These are phyloP conservation scores for Ataeniobius toweri DNA, from an alignment of 2,797 vertebrate species.

Conservation along the genomic window DNA sequence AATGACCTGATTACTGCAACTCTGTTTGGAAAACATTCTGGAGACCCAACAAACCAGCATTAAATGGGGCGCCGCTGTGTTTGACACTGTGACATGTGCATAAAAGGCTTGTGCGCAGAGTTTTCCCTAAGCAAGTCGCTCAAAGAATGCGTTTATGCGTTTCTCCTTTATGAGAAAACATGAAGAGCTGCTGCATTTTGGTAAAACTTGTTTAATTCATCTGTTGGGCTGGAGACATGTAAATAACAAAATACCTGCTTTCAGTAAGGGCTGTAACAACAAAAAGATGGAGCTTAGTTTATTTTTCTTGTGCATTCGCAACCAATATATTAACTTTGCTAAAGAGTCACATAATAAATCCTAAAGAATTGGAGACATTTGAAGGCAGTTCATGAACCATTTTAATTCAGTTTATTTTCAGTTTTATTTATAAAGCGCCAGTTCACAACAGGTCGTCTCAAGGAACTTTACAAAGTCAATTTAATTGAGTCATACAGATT, in stretches of 20 bases:
- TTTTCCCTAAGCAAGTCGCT: slow-evolving; percentile 23
- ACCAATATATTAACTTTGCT: neutral
- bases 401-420: neutral
- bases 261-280: neutral
- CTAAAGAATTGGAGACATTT: neutral
- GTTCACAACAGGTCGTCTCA: too few species aligned
- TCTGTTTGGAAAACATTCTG: slow-evolving; percentile 73
- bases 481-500: too few species aligned
- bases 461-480: too few species aligned
- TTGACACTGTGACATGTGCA: slow-evolving; percentile 61
- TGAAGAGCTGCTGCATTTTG: slow-evolving; percentile 9
- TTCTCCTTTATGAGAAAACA: slow-evolving; percentile 12
- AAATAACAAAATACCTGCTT: neutral
- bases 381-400: neutral
- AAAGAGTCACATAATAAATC: neutral
- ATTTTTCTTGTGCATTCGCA: neutral
- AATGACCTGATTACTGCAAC: slow-evolving; percentile 83
- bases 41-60: slow-evolving; percentile 72
- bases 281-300: neutral
- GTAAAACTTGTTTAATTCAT: neutral
- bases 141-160: slow-evolving; percentile 21
- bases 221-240: neutral
- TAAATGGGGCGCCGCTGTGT: slow-evolving; percentile 61
- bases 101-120: slow-evolving; percentile 41
- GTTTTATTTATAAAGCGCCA: too few species aligned